Conservation (phyloP, 2,797 vertebrate genomes). For the Melopsittacus undulatus region DNA sequence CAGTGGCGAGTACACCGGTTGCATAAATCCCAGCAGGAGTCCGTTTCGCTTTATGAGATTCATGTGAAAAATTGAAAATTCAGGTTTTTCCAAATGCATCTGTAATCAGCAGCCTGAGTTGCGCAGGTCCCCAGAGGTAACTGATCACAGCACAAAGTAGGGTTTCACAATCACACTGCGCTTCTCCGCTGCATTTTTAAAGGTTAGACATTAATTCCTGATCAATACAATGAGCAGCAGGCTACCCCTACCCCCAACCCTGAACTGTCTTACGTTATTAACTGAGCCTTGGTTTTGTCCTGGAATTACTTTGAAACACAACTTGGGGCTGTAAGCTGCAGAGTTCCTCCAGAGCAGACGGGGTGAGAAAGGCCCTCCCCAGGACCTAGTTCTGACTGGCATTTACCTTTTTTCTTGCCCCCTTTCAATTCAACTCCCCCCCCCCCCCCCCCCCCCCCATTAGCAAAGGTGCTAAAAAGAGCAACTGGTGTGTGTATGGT, state of each 20-base stretch:
- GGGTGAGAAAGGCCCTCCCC: neutral
- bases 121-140: neutral
- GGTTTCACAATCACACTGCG: slow-evolving; percentile 50
- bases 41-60: slow-evolving; percentile 59
- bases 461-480: neutral
- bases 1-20: slow-evolving; percentile 55
- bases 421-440: neutral
- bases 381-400: neutral
- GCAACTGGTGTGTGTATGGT: neutral
- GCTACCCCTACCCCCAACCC: neutral
- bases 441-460: no score
- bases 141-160: slow-evolving; percentile 56
- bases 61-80: slow-evolving; percentile 70
- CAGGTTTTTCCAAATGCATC: slow-evolving; percentile 62
- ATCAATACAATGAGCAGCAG: slow-evolving; percentile 69
- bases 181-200: slow-evolving; percentile 61
- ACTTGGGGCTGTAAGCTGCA: neutral
- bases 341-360: neutral
- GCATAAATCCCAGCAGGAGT: slow-evolving; percentile 66
- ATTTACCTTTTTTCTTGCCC: neutral
- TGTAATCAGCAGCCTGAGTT: slow-evolving; percentile 60
- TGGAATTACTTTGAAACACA: slow-evolving; percentile 21
- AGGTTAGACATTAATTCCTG: slow-evolving; percentile 73
- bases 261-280: slow-evolving; percentile 44
- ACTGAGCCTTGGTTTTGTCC: slow-evolving; percentile 30